Evolutionary conservation across 1,140 invertebrate genomes (phyloP), one percentile per base, ranked within the genome.

Genomic region (Bombus haemorrhoidalis): DNA sequence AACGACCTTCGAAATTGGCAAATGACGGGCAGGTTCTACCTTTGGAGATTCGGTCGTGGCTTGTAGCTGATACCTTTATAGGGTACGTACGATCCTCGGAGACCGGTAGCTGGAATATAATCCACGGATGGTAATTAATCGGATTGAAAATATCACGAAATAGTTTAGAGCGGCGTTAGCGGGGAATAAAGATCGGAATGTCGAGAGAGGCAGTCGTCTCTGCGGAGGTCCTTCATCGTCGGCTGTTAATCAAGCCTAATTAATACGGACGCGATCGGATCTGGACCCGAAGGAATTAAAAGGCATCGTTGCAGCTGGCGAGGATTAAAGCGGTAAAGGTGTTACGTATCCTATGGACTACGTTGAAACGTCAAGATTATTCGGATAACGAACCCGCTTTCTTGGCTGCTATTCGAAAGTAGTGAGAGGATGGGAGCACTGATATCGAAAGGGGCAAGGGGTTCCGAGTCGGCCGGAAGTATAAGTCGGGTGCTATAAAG

Each of bases 191-290:
- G 34, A 32, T 62, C 22, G 34, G 32, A 1, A 72, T 8, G 8
- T 9, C 1, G 6, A 4, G 9, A 34, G 18, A 59, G 41, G 22
- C 28, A 53, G 37, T 53, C 0, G 5, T 64, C 18, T 41, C 68
- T n/a, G 43, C 15, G 53, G 75, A 84, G 78, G 41, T 73, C 71
- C 37, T 28, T 32, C 41, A 53, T 76, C 25, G 81, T 34, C 62
- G 74, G 28, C 78, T 41, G 78, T 78, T 81, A 76, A 80, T 72
- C 80, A 74, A 41, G 28, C 75, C 77, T 86, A 90, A 90, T 90
- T 90, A 90, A 87, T 86, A 89, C 83, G 72, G 43, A 39, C n/a
- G 43, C 83, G 81, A 83, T 78, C 57, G 75, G 85, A 86, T 78
- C 78, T 34, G 83, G 79, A 47, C 80, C 75, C 28, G 39, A 28